Evolutionary conservation across 2,888 invertebrate genomes (phyloP).

Genomic region (Cantharis nigra): DNA sequence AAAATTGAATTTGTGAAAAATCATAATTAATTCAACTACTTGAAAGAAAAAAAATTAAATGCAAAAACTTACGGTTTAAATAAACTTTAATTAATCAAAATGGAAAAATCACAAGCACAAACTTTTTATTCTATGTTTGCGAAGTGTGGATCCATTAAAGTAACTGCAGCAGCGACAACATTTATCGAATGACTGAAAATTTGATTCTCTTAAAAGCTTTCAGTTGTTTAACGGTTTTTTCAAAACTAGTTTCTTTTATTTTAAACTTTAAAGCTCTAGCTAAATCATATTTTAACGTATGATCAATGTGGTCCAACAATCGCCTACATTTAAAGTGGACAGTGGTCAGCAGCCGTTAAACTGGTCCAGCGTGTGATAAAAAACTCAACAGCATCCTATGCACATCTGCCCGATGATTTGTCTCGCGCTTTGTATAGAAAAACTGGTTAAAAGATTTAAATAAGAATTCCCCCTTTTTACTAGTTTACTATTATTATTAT

Average conservation of each 20-base stretch:
- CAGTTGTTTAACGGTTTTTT: slow-evolving; percentile 37
- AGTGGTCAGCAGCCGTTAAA: slow-evolving; percentile 49
- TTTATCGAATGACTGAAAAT: background rate
- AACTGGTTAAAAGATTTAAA: slow-evolving; percentile 43
- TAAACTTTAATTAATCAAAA: background rate
- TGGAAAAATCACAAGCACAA: background rate
- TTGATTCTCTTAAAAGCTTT: background rate
- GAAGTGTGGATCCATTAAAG: background rate
- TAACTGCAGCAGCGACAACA: background rate
- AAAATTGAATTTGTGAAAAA: background rate
- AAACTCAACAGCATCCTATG: slow-evolving; percentile 46
- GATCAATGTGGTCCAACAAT: background rate
- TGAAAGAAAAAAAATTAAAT: background rate
- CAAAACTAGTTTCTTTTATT: slow-evolving; percentile 39
- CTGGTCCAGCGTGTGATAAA: slow-evolving; percentile 48
- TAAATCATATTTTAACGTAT: background rate
- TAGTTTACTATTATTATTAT: background rate
- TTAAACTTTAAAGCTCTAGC: slow-evolving; percentile 3
- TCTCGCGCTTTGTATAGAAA: slow-evolving; percentile 37
- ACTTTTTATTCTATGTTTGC: background rate
- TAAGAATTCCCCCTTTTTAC: background rate
- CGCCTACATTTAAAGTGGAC: slow-evolving; percentile 40
- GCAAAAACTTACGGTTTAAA: background rate
- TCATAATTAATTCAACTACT: background rate
- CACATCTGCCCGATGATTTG: slow-evolving; percentile 48